These are phyloP conservation scores for Sisyra terminalis DNA, from an alignment of 2,888 invertebrate genomes.

Conservation along the genomic window DNA sequence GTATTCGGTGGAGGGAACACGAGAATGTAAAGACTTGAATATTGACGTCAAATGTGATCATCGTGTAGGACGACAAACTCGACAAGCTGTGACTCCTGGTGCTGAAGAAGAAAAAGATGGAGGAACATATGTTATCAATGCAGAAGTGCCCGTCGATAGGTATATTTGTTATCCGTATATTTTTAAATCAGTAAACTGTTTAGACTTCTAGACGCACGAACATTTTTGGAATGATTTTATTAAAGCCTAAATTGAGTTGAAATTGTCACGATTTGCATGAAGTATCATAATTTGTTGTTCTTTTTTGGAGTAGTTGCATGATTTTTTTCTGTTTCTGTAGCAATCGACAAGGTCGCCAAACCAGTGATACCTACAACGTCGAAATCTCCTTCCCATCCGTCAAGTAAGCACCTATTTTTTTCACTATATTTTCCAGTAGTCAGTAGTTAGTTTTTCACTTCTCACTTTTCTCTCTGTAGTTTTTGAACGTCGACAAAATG, in stretches of 20 bases:
- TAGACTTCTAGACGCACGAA: neutral
- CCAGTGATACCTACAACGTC: conserved; percentile 79
- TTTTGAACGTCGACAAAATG: neutral
- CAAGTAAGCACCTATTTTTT: conserved; percentile 47
- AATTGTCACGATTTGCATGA: conserved; percentile 2
- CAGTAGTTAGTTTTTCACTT: neutral
- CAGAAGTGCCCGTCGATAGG: conserved; percentile 72
- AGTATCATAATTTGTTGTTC: neutral
- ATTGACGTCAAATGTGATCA: conserved; percentile 88
- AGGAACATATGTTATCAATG: conserved; percentile 67
- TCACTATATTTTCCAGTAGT: neutral
- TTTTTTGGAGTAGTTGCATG: conserved; percentile 2
- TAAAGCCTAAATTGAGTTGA: too few species aligned
- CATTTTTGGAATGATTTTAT: neutral
- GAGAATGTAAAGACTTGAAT: conserved; percentile 78
- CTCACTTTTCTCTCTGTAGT: too few species aligned
- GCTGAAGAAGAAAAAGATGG: conserved; percentile 59
- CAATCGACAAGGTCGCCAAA: conserved; percentile 71
- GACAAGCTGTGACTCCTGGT: conserved; percentile 39
- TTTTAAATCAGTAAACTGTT: neutral
- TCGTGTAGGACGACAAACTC: conserved; percentile 43
- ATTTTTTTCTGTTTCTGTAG: conserved; percentile 32
- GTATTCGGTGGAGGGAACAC: conserved; percentile 70
- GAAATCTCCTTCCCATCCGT: conserved; percentile 84
- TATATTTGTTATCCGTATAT: conserved; percentile 33